A percentile compares a stretch with the other conserved stretches of the same genome.
Evolutionary conservation across 2,888 invertebrate species (phyloP).

Genomic region (Odontocerum albicorne): DNA sequence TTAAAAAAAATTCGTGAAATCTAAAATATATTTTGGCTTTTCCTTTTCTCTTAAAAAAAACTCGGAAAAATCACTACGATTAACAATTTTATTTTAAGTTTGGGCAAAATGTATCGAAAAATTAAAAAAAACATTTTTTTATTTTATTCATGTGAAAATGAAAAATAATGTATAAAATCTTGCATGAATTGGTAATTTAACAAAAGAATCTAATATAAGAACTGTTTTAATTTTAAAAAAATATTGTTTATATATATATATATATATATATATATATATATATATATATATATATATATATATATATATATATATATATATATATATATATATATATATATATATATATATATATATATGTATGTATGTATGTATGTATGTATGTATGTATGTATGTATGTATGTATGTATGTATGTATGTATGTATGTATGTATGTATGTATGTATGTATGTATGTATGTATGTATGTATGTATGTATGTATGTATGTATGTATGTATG

Average conservation of each 20-base stretch:
- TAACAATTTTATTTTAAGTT: too few species aligned
- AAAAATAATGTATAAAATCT: too few species aligned
- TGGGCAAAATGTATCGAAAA: too few species aligned
- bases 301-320: neutral
- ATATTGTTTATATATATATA: neutral
- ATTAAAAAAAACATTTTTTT: too few species aligned
- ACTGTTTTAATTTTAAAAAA: too few species aligned
- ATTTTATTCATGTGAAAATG: too few species aligned
- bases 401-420: neutral
- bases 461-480: neutral
- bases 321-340: neutral
- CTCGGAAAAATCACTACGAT: too few species aligned
- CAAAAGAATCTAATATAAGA: too few species aligned
- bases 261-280: neutral
- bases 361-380: neutral
- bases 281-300: neutral
- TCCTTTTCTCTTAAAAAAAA: too few species aligned
- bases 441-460: neutral
- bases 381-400: neutral
- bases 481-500: neutral
- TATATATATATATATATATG: neutral
- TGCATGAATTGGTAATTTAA: too few species aligned
- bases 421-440: neutral
- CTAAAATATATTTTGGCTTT: too few species aligned
- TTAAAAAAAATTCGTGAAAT: too few species aligned